A percentile compares a stretch with the other conserved stretches of the same genome.
Conservation (phyloP, 2,113 vertebrate genomes). For the Ramphastos sulfuratus region DNA sequence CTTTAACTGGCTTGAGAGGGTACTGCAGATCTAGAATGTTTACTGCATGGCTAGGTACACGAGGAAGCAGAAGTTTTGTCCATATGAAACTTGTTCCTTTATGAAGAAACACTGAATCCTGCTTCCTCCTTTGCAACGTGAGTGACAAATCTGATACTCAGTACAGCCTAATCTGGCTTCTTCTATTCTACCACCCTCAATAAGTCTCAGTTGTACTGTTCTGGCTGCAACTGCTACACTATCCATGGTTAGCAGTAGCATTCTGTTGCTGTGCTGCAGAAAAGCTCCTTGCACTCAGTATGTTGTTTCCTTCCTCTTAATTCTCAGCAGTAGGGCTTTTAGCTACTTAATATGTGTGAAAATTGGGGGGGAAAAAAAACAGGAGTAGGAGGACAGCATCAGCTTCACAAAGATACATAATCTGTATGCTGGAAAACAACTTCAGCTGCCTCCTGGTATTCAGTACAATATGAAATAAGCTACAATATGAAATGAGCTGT, state of each 20-base stretch:
- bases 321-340: background rate
- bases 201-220: background rate
- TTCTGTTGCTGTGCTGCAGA: background rate
- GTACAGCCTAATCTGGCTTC: background rate
- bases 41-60: background rate
- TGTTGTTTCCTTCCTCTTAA: background rate
- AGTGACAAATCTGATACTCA: background rate
- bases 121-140: background rate
- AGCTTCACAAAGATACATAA: background rate
- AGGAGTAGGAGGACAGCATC: background rate
- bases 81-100: background rate
- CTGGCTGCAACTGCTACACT: background rate
- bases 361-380: background rate
- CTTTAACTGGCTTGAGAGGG: background rate
- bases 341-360: background rate
- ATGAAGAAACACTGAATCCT: background rate
- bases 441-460: background rate
- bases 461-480: background rate
- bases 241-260: background rate
- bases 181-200: background rate
- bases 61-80: background rate
- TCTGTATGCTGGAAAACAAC: background rate
- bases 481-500: background rate
- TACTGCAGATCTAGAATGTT: background rate
- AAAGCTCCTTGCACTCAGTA: background rate